phyloP scores from a whole-genome alignment of 2,888 invertebrate genomes.

The Polylopha cassiicola region DNA sequence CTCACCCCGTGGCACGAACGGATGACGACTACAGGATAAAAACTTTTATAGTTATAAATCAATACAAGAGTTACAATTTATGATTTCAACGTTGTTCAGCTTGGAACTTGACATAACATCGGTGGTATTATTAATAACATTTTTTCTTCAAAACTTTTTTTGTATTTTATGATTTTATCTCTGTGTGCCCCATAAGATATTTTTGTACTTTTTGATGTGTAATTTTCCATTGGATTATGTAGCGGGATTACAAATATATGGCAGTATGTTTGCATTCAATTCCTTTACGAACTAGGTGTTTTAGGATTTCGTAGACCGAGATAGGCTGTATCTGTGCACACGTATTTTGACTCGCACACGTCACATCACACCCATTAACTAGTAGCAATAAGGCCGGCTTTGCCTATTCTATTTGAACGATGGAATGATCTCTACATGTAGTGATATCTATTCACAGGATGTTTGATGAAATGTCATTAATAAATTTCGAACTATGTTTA shows the following conservation, averaged over 20 bases:
- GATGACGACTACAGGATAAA: too few species aligned
- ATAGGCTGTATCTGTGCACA: conserved; percentile 28
- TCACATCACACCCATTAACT: conserved; percentile 14
- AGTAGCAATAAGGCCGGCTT: conserved; percentile 60
- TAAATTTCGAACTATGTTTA: conserved; percentile 37
- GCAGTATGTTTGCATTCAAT: conserved; percentile 73
- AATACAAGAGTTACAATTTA: conserved; percentile 9
- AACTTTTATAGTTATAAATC: conserved; percentile 4
- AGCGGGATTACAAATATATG: conserved; percentile 57
- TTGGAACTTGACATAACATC: conserved; percentile 4
- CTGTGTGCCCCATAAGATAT: conserved; percentile 28
- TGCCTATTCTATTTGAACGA: conserved; percentile 68
- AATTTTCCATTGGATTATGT: conserved; percentile 38
- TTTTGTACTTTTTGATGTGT: conserved; percentile 47
- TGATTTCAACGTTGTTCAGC: conserved; percentile 6
- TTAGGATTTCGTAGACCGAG: conserved; percentile 32
- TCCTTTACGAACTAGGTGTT: conserved; percentile 51
- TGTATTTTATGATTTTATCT: conserved; percentile 18
- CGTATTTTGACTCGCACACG: conserved; percentile 23
- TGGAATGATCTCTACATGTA: conserved; percentile 46
- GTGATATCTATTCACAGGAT: conserved; percentile 60
- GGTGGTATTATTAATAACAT: conserved; percentile 8
- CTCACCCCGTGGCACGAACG: too few species aligned
- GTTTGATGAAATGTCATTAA: conserved; percentile 55
- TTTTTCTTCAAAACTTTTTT: conserved; percentile 21